These are phyloP conservation scores for Nicator chloris DNA, from an alignment of 2,113 vertebrate genomes.

Conservation along the genomic window DNA sequence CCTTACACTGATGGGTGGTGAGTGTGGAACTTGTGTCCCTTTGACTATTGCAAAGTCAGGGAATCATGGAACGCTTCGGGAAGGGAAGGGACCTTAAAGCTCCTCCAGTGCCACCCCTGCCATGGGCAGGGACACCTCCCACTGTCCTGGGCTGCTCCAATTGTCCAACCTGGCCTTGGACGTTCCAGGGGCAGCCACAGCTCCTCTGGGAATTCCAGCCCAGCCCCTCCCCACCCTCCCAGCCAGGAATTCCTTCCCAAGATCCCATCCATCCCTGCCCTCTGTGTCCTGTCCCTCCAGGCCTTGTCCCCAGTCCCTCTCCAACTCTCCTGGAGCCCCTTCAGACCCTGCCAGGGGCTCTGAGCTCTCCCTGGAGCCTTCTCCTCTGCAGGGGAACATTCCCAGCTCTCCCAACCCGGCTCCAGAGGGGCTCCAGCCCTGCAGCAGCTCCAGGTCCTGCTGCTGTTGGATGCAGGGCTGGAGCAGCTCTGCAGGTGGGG, in stretches of 20 bases:
- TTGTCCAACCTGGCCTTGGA: not conserved
- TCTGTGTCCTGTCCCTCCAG: not conserved
- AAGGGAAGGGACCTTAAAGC: not conserved
- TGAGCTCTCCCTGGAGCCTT: not conserved
- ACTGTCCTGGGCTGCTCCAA: not conserved
- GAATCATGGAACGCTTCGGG: not conserved
- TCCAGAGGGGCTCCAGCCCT: not conserved
- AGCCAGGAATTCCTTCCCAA: not conserved
- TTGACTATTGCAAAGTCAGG: not conserved
- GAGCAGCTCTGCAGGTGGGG: not conserved
- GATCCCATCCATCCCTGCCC: not conserved
- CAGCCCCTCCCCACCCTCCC: not conserved
- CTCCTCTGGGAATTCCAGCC: not conserved
- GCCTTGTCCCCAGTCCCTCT: not conserved
- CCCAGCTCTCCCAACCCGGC: not conserved
- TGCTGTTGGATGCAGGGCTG: not conserved
- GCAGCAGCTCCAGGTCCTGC: accelerated
- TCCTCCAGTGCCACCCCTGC: not conserved
- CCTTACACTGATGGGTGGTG: accelerated
- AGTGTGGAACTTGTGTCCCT: not conserved
- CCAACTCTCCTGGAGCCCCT: not conserved
- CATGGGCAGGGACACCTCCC: not conserved
- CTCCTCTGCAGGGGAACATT: not conserved
- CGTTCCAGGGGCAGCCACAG: not conserved
- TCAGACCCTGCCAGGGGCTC: not conserved